phyloP scores from a whole-genome alignment of 2,888 invertebrate genomes.

The Zootermopsis nevadensis region DNA sequence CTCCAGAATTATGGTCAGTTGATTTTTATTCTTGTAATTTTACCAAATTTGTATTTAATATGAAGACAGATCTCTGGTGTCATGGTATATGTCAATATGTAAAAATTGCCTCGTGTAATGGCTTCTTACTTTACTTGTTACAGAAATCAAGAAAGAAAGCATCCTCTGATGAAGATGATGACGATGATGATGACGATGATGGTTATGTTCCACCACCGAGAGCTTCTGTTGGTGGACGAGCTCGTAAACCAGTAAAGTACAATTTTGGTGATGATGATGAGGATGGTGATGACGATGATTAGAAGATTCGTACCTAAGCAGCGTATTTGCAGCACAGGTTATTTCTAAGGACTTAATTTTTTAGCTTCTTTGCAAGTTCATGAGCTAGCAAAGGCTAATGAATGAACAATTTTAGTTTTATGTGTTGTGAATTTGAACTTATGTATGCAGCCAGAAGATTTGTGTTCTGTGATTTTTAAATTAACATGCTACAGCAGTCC shows the following conservation, averaged over 20 bases:
- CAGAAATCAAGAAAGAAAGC: slow-evolving; percentile 19
- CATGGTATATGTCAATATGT: too few species aligned
- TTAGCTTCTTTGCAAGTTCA: not conserved
- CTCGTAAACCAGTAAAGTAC: slow-evolving; percentile 65
- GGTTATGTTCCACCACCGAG: slow-evolving; percentile 55
- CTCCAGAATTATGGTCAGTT: too few species aligned
- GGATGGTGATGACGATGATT: slow-evolving; percentile 53
- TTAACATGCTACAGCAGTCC: not conserved
- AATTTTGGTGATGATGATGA: slow-evolving; percentile 61
- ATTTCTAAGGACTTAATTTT: not conserved
- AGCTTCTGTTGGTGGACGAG: slow-evolving; percentile 61
- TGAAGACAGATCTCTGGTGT: too few species aligned
- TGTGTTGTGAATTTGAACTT: slow-evolving; percentile 8
- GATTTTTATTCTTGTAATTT: too few species aligned
- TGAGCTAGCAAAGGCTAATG: not conserved
- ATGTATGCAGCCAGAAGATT: not conserved
- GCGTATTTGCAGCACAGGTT: not conserved
- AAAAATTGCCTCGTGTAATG: too few species aligned
- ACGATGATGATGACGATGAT: slow-evolving; percentile 55
- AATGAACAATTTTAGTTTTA: slow-evolving; percentile 17
- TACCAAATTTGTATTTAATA: too few species aligned
- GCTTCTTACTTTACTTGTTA: not conserved
- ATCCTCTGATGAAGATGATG: slow-evolving; percentile 36
- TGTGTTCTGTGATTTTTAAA: not conserved
- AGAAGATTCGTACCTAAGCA: not conserved